These are phyloP conservation scores for Phortica okadai DNA, from an alignment of 2,888 invertebrate genomes.

Conservation along the genomic window DNA sequence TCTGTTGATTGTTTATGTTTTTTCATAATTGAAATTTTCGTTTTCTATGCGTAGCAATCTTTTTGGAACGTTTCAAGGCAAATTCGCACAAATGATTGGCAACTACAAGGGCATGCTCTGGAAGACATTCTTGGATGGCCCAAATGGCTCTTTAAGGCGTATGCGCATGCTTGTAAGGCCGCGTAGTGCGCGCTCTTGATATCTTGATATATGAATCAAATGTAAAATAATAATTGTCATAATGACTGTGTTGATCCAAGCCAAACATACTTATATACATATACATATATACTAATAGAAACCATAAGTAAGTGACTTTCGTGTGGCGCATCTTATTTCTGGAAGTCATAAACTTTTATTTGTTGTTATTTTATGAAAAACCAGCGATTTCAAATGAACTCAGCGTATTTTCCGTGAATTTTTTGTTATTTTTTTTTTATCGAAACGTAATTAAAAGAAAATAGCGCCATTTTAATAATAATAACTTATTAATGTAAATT, in stretches of 20 bases:
- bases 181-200: background rate
- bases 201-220: background rate
- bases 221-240: background rate
- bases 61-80: slow-evolving; percentile 54
- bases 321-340: too few species aligned
- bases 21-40: background rate
- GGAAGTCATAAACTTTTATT: too few species aligned
- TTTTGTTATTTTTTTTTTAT: background rate
- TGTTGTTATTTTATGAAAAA: too few species aligned
- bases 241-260: too few species aligned
- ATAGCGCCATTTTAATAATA: background rate
- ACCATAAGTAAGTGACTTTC: too few species aligned
- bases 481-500: background rate
- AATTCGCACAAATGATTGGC: slow-evolving; percentile 47
- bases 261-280: too few species aligned
- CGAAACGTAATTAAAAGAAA: background rate
- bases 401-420: background rate
- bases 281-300: too few species aligned
- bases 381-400: too few species aligned
- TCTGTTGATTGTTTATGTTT: slow-evolving; percentile 16
- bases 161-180: slow-evolving; percentile 59
- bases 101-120: slow-evolving; percentile 59
- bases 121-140: slow-evolving; percentile 54
- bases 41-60: slow-evolving; percentile 49
- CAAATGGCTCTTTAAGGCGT: slow-evolving; percentile 53